Percentiles rank a stretch among this genome's conserved stretches.
These are phyloP conservation scores for Cynopterus sphinx DNA, from an alignment of 2,797 vertebrate genomes.

Conservation along the genomic window DNA sequence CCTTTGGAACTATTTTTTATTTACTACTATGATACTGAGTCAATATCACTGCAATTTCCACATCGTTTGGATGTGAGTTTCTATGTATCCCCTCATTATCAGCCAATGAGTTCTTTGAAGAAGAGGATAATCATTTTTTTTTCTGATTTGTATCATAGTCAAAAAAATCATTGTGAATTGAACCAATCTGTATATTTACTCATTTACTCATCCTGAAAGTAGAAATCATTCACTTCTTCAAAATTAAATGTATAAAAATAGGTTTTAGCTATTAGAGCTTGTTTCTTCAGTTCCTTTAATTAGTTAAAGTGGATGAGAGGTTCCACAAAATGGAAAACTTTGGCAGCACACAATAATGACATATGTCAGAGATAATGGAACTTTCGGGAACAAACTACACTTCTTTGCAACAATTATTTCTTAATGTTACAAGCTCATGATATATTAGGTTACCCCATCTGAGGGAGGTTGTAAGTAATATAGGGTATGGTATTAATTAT, in stretches of 20 bases:
- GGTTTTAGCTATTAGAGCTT: background rate
- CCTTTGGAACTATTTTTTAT: background rate
- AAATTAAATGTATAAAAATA: slow-evolving; percentile 10
- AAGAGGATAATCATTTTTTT: background rate
- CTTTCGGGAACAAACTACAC: background rate
- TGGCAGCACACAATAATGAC: background rate
- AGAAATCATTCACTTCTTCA: background rate
- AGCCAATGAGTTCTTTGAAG: background rate
- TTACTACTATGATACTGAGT: background rate
- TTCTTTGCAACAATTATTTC: slow-evolving; percentile 4
- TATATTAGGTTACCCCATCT: background rate
- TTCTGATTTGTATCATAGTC: background rate
- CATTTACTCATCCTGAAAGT: background rate
- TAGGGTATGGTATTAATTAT: background rate
- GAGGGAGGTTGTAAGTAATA: background rate
- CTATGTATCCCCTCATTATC: background rate
- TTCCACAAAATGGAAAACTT: background rate
- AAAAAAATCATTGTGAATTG: background rate
- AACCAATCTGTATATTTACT: background rate
- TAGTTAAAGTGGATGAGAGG: background rate
- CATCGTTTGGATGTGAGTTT: background rate
- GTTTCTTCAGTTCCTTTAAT: background rate
- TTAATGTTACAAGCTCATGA: background rate
- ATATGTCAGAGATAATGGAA: background rate
- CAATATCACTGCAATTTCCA: background rate